Evolutionary conservation across 2,888 invertebrate genomes (phyloP).

Genomic region (Protodeltote pygarga): DNA sequence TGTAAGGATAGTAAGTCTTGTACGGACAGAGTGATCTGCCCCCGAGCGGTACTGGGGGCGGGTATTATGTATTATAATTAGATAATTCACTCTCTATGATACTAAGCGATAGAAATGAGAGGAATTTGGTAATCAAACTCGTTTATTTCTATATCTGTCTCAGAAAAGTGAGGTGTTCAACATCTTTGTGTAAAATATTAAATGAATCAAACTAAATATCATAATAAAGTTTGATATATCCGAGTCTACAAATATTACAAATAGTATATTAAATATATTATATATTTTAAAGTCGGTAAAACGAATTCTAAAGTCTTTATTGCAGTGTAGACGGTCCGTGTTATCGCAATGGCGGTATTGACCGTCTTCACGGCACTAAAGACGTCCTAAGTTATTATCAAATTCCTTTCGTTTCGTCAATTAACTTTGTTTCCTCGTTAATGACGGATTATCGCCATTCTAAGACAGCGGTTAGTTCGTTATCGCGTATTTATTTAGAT

Average conservation of each 20-base stretch:
- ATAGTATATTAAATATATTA: conserved; percentile 29
- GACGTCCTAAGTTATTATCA: conserved; percentile 31
- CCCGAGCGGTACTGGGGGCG: conserved; percentile 22
- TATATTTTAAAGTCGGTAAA: conserved; percentile 24
- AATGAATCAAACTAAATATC: conserved; percentile 41
- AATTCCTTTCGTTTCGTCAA: conserved; percentile 35
- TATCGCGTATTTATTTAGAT: conserved; percentile 54
- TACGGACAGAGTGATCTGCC: conserved; percentile 46
- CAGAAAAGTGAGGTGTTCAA: conserved; percentile 14
- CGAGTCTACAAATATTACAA: conserved; percentile 36
- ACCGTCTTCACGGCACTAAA: no score
- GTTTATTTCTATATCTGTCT: conserved; percentile 29
- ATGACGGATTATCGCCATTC: conserved; percentile 37
- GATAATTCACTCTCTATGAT: conserved; percentile 50
- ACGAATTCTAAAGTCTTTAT: no score
- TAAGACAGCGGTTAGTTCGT: conserved; percentile 39
- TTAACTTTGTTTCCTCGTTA: conserved; percentile 45
- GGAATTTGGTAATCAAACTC: conserved; percentile 40
- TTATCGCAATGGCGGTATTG: no score
- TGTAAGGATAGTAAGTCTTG: conserved; percentile 50
- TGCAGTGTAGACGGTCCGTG: no score
- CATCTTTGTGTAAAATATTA: conserved; percentile 27
- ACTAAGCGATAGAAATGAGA: conserved; percentile 30
- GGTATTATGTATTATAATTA: conserved; percentile 51
- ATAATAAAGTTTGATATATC: conserved; percentile 43